Percentiles rank a stretch among this genome's conserved stretches.
Conservation (phyloP, 2,888 invertebrate genomes). For the Salpingus planirostris region DNA sequence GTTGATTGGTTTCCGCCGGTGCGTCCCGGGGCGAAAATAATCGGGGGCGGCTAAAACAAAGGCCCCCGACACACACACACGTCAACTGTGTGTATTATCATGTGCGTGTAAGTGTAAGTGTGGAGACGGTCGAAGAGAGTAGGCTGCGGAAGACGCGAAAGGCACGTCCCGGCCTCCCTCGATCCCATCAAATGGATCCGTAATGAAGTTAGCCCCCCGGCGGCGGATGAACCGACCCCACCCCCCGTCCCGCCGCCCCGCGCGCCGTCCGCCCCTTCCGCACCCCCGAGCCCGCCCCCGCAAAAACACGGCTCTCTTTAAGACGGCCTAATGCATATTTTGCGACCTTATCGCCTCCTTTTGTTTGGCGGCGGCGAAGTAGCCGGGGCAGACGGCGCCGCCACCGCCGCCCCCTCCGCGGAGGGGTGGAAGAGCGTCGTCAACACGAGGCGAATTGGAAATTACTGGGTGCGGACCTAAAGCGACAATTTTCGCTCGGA, state of each 20-base stretch:
- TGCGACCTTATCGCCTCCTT: constrained; percentile 35
- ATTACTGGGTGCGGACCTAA: constrained; percentile 7
- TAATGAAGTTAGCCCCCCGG: constrained; percentile 59
- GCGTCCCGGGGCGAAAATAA: too few species aligned
- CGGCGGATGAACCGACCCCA: constrained; percentile 12
- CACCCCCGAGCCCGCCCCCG: constrained; percentile 18
- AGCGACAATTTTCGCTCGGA: background rate
- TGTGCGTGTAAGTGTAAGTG: too few species aligned
- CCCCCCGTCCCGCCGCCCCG: constrained; percentile 3
- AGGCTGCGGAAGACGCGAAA: constrained; percentile 29
- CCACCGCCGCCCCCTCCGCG: constrained; percentile 16
- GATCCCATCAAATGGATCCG: constrained; percentile 73
- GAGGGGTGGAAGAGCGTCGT: too few species aligned
- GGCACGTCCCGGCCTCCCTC: constrained; percentile 38
- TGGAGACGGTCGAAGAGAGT: too few species aligned
- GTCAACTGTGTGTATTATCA: too few species aligned
- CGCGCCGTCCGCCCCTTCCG: constrained; percentile 8
- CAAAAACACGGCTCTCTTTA: constrained; percentile 35
- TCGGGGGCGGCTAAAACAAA: too few species aligned
- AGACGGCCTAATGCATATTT: constrained; percentile 39
- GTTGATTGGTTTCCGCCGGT: too few species aligned
- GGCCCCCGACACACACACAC: too few species aligned
- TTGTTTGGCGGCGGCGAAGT: constrained; percentile 31
- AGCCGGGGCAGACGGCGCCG: constrained; percentile 17
- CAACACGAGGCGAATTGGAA: constrained; percentile 8